phyloP scores from a whole-genome alignment of 2,797 vertebrate genomes.

The Paguma larvata region DNA sequence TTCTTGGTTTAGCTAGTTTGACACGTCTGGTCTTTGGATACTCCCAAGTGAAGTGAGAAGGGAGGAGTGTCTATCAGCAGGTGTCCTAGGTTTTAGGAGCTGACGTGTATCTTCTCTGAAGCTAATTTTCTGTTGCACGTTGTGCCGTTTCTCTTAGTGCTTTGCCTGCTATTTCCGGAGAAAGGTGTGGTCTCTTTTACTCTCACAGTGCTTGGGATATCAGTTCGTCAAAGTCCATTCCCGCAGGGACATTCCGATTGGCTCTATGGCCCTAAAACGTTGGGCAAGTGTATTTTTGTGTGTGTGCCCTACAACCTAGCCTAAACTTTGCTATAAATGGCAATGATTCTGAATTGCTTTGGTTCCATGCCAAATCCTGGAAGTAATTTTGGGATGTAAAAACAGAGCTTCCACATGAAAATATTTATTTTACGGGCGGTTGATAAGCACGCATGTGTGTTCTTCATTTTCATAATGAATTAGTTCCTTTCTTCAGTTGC shows the following conservation, averaged over 20 bases:
- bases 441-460: conserved; percentile 18
- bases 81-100: neutral
- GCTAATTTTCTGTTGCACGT: neutral
- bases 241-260: neutral
- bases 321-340: conserved; percentile 80
- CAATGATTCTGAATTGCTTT: conserved; percentile 70
- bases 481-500: conserved; percentile 50
- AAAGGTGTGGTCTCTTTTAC: neutral
- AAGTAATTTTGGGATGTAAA: conserved; percentile 78
- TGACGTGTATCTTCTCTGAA: neutral
- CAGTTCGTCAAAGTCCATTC: neutral
- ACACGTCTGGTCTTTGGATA: neutral
- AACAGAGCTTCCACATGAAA: conserved; percentile 71
- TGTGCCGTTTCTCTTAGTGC: neutral
- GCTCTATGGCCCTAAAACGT: neutral
- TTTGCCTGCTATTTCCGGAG: neutral
- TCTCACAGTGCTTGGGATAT: neutral
- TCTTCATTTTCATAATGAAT: conserved; percentile 68
- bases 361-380: conserved; percentile 61
- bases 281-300: neutral
- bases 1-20: neutral
- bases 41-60: neutral
- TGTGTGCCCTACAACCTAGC: conserved; percentile 29
- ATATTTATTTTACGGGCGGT: conserved; percentile 71
- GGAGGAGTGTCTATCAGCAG: neutral